These are phyloP conservation scores for Hemibagrus guttatus DNA, from an alignment of 2,797 vertebrate species.

Conservation along the genomic window DNA sequence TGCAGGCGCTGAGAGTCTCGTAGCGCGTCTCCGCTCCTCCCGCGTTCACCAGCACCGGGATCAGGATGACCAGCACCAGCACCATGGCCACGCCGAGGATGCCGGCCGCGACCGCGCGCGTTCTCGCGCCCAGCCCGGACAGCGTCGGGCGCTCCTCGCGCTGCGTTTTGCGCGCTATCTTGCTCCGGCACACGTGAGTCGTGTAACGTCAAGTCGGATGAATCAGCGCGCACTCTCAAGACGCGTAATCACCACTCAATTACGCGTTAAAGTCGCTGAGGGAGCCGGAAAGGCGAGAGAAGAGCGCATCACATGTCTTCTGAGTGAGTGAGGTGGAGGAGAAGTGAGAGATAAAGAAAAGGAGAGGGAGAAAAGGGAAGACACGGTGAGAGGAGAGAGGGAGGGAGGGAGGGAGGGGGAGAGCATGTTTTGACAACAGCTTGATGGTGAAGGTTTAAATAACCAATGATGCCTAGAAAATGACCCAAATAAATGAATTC, in stretches of 20 bases:
- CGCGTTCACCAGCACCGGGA: constrained; percentile 95
- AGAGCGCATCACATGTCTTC: constrained; percentile 6
- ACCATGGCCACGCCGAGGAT: constrained; percentile 96
- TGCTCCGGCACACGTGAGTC: constrained; percentile 57
- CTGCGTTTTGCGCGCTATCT: constrained; percentile 87
- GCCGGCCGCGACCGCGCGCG: constrained; percentile 93
- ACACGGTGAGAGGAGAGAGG: background rate
- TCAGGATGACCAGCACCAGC: constrained; percentile 92
- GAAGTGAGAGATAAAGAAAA: constrained; percentile 21
- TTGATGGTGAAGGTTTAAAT: constrained; percentile 14
- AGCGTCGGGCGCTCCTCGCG: constrained; percentile 89
- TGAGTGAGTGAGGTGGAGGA: constrained; percentile 6
- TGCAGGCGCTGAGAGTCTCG: constrained; percentile 96
- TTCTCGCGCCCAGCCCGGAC: constrained; percentile 87
- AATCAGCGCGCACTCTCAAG: background rate
- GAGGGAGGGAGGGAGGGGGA: constrained; percentile 9
- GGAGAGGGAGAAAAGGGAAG: background rate
- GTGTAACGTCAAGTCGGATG: background rate
- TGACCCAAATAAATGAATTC: background rate
- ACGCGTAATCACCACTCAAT: background rate
- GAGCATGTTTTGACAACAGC: constrained; percentile 4
- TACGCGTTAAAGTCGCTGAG: background rate
- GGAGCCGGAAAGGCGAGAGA: background rate
- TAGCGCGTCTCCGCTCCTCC: constrained; percentile 89
- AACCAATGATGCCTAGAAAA: background rate